Evolutionary conservation across 2,888 invertebrate genomes (phyloP).

Genomic region (Brenthis hecate): DNA sequence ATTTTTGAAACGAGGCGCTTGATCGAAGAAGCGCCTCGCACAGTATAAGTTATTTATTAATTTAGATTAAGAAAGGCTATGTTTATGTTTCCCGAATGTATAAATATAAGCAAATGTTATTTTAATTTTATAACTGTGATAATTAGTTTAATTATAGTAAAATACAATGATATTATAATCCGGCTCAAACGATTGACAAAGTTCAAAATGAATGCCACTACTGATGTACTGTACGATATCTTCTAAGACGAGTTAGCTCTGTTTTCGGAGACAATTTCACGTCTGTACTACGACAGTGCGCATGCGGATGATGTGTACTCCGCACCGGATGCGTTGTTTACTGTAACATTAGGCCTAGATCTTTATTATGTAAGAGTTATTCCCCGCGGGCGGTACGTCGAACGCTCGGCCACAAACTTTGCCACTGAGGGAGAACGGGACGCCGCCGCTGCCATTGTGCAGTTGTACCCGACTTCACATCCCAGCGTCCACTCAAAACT

Average conservation of each 20-base stretch:
- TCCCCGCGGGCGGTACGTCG: too few species aligned
- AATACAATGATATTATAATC: conserved; percentile 31
- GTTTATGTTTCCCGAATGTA: conserved; percentile 66
- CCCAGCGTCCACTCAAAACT: conserved; percentile 7
- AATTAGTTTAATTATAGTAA: conserved; percentile 68
- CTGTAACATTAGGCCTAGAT: too few species aligned
- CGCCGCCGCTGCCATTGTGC: neutral
- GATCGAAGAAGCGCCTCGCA: conserved; percentile 60
- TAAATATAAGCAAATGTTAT: conserved; percentile 65
- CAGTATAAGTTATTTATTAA: conserved; percentile 78
- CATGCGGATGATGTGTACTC: too few species aligned
- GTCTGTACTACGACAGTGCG: too few species aligned
- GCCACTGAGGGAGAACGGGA: neutral
- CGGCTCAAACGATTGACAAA: conserved; percentile 21
- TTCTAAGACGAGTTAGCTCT: too few species aligned
- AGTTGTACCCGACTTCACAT: conserved; percentile 4
- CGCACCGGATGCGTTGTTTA: too few species aligned
- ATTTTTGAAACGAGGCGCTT: conserved; percentile 58
- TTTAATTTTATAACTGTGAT: conserved; percentile 80
- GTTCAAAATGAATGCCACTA: conserved; percentile 26
- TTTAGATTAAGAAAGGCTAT: conserved; percentile 75
- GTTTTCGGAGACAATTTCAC: too few species aligned
- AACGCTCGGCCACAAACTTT: neutral
- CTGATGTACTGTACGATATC: neutral
- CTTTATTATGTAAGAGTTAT: too few species aligned